Evolutionary conservation across 2,888 invertebrate genomes (phyloP).

Genomic region (Watsonalla binaria): DNA sequence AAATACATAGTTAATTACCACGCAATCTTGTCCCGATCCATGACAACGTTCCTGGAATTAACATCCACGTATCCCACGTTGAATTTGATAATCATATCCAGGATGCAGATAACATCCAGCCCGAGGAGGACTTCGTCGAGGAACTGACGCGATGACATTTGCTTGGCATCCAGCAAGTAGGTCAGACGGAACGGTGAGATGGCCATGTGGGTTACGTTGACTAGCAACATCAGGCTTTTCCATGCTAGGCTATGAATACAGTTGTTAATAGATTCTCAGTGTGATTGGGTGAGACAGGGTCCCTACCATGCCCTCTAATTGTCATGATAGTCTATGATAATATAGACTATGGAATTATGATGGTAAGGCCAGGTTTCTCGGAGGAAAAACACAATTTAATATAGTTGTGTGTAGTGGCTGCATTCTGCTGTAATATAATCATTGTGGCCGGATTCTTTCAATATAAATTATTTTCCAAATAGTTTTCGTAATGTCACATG

Average conservation of each 20-base stretch:
- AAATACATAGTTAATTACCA: slow-evolving; percentile 23
- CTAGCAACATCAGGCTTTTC: slow-evolving; percentile 36
- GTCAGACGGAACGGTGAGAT: slow-evolving; percentile 37
- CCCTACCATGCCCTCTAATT: no score
- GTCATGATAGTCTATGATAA: no score
- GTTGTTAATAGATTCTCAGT: no score
- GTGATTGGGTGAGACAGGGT: no score
- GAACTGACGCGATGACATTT: slow-evolving; percentile 10
- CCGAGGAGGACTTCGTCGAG: slow-evolving; percentile 32
- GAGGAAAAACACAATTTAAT: no score
- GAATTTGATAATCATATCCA: slow-evolving; percentile 47
- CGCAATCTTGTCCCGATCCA: slow-evolving; percentile 34
- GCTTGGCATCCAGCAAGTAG: slow-evolving; percentile 27
- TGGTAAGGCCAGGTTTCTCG: no score
- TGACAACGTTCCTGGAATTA: slow-evolving; percentile 23
- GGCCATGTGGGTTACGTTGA: slow-evolving; percentile 37
- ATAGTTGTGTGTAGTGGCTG: no score
- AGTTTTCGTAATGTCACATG: no score
- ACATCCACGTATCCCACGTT: slow-evolving; percentile 43
- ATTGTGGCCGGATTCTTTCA: no score
- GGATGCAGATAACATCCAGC: slow-evolving; percentile 37
- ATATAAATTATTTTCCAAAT: no score
- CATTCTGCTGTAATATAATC: no score
- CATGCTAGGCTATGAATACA: slow-evolving; percentile 35
- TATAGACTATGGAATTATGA: no score